Base-by-base conservation (phyloP, 1,140 invertebrate species). In the Plodia interpunctella region DNA sequence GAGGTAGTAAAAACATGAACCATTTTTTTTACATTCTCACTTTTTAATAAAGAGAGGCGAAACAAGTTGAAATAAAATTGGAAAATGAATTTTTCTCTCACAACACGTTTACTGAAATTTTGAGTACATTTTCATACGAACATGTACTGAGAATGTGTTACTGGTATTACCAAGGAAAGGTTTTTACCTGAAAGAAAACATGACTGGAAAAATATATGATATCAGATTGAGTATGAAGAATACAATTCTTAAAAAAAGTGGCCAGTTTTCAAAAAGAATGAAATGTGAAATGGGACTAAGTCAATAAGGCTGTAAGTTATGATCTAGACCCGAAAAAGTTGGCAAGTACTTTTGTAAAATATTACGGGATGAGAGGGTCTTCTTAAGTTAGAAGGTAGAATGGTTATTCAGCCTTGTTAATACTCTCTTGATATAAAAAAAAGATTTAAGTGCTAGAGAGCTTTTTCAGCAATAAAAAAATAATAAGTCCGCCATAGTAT, bases 1-100 rank as follows among this genome's bases (percentile, higher is more conserved):
- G 57, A 57, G 56, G 60, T 51, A 18, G 57, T 62, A 62, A 55
- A 62, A 66, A 66, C 35, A 63, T 50, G 60, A 61, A 32, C 21
- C 49, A 60, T 49, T 52, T 59, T 61, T 61, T 66, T 25, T 25
- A 51, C 20, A 55, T 38, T 35, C 55, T 25, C 49, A 6, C 20
- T 56, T 50, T 61, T 30, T 35, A 52, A 25, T 30, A 32, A 10
- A 10, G 30, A 18, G 32, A 30, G 55, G 30, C 32, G 28, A 28
- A 35, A 35, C 15, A 19, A 50, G 18, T 53, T 35, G 55, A 58
- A 60, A 58, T n/a, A 49, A 21, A 51, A 38, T 55, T 5, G 51
- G 21, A 52, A 20, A 5, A 20, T 52, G 1, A 52, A 52, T 20
- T 25, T 28, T 54, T 1, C n/a, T 32, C 11, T 11, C 30, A 32